Percentiles rank a stretch among this genome's conserved stretches.
phyloP scores from a whole-genome alignment of 2,113 vertebrate species.

The cattle (Bos taurus) region ARS-UCD2.0 NC_037343.1:17065001-17065500 shows the following conservation, averaged over 20 bases:
- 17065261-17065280: neutral
- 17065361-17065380: neutral
- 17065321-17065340: neutral
- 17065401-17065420: neutral
- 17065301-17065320: neutral
- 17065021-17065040: neutral
- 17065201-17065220: neutral
- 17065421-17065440: fast-evolving
- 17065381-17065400: neutral
- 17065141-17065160: neutral
- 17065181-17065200: neutral
- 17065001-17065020: neutral
- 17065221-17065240: neutral
- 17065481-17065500: neutral
- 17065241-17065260: neutral
- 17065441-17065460: neutral
- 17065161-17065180: neutral
- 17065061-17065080: neutral
- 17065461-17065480: neutral
- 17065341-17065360: neutral
- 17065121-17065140: neutral
- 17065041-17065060: neutral
- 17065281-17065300: neutral
- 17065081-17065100: neutral
- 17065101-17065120: neutral